Evolutionary conservation across 2,888 invertebrate genomes (phyloP).

Genomic region (Monopis laevigella): DNA sequence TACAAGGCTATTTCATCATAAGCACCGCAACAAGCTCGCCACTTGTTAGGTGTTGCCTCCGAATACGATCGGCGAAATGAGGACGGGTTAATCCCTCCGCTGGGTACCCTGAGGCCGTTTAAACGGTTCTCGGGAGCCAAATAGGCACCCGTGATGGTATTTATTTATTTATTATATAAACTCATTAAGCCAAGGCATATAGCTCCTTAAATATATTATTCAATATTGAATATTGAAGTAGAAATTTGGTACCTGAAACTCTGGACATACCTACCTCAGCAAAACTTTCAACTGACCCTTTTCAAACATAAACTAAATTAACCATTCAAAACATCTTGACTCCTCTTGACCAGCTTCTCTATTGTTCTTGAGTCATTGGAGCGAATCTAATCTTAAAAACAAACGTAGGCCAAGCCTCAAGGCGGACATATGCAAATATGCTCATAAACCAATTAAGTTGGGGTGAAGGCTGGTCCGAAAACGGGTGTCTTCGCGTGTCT

Average conservation of each 20-base stretch:
- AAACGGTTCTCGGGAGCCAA: too few relatives aligned
- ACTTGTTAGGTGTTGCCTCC: too few relatives aligned
- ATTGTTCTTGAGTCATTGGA: constrained; percentile 26
- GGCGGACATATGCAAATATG: constrained; percentile 39
- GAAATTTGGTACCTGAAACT: background rate
- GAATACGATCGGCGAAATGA: too few relatives aligned
- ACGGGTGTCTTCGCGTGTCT: constrained; percentile 11
- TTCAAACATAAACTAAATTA: constrained; percentile 61
- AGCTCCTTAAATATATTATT: too few relatives aligned
- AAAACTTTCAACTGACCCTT: constrained; percentile 35
- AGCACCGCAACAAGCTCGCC: too few relatives aligned
- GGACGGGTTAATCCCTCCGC: too few relatives aligned
- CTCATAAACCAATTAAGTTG: constrained; percentile 34
- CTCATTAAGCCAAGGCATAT: background rate
- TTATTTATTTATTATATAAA: too few relatives aligned
- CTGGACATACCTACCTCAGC: constrained; percentile 2
- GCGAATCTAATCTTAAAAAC: constrained; percentile 51
- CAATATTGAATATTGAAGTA: too few relatives aligned
- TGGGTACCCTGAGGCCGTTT: too few relatives aligned
- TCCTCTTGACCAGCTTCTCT: constrained; percentile 40
- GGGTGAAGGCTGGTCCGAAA: constrained; percentile 12
- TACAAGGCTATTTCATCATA: too few relatives aligned
- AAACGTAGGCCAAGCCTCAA: constrained; percentile 30
- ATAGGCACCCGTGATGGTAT: too few relatives aligned
- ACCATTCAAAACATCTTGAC: constrained; percentile 62